Conservation (phyloP, 2,113 vertebrate species). For the Sebastes fasciatus region DNA sequence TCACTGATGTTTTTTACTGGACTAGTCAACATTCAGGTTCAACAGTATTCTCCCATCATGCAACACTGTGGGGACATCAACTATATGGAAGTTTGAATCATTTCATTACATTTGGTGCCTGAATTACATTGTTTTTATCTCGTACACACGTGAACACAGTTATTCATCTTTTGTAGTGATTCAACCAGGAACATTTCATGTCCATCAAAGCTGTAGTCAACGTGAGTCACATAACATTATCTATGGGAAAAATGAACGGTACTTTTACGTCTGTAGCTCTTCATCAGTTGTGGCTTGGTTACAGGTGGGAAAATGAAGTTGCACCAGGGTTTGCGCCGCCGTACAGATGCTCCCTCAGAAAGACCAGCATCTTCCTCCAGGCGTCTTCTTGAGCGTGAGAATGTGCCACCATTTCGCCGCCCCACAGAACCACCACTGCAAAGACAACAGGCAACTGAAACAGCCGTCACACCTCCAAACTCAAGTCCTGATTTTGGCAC, state of each 20-base stretch:
- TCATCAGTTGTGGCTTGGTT: background rate
- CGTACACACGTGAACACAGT: no score
- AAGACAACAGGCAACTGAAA: background rate
- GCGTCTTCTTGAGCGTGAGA: conserved; percentile 79
- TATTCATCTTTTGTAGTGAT: background rate
- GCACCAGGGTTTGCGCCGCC: background rate
- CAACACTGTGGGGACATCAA: no score
- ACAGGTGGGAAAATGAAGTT: background rate
- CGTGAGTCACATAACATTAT: background rate
- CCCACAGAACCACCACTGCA: conserved; percentile 75
- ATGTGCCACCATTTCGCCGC: conserved; percentile 73
- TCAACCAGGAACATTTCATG: background rate
- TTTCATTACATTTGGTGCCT: no score
- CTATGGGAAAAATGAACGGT: background rate
- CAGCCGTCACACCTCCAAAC: background rate
- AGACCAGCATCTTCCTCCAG: conserved; percentile 81
- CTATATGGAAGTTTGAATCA: no score
- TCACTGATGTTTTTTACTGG: no score
- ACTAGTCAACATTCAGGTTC: no score
- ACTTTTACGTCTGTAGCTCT: background rate
- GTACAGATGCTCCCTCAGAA: conserved; percentile 77
- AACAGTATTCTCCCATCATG: no score
- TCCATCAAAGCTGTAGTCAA: background rate
- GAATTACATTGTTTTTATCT: no score
- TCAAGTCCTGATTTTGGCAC: background rate